A percentile compares a stretch with the other conserved stretches of the same genome.
Evolutionary conservation across 2,888 invertebrate genomes (phyloP).

Genomic region (Macaria notata): DNA sequence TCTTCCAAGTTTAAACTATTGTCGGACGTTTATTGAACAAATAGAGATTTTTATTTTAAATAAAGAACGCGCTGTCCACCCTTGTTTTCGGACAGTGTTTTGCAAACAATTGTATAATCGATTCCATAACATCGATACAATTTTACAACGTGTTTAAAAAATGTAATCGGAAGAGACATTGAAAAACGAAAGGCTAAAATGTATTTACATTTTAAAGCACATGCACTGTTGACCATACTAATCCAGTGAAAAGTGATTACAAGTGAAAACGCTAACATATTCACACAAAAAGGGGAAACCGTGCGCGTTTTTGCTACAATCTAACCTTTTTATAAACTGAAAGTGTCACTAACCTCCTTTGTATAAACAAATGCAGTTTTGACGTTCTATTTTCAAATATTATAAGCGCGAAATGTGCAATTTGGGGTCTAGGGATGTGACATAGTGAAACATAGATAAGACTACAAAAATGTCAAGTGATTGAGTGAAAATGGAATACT

Average conservation of each 20-base stretch:
- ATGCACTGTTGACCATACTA: constrained; percentile 12
- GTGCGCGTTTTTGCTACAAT: background rate
- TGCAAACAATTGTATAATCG: constrained; percentile 25
- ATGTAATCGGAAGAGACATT: constrained; percentile 11
- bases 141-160: constrained; percentile 16
- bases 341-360: no score
- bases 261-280: constrained; percentile 8
- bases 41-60: constrained; percentile 39
- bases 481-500: constrained; percentile 71
- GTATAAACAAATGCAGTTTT: constrained; percentile 6
- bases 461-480: constrained; percentile 29
- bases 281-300: constrained; percentile 1
- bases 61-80: constrained; percentile 33
- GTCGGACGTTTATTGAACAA: constrained; percentile 64
- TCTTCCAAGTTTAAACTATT: constrained; percentile 68
- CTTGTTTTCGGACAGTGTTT: constrained; percentile 35
- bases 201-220: constrained; percentile 16
- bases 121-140: constrained; percentile 20
- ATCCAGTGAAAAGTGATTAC: constrained; percentile 16
- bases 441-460: constrained; percentile 29
- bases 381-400: constrained; percentile 16
- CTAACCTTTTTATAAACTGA: no score
- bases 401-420: constrained; percentile 45
- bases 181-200: constrained; percentile 15
- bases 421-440: constrained; percentile 48